Percentiles rank a stretch among this genome's conserved stretches.
Conservation (phyloP, 2,113 vertebrate species). For the Coracopsis vasa region DNA sequence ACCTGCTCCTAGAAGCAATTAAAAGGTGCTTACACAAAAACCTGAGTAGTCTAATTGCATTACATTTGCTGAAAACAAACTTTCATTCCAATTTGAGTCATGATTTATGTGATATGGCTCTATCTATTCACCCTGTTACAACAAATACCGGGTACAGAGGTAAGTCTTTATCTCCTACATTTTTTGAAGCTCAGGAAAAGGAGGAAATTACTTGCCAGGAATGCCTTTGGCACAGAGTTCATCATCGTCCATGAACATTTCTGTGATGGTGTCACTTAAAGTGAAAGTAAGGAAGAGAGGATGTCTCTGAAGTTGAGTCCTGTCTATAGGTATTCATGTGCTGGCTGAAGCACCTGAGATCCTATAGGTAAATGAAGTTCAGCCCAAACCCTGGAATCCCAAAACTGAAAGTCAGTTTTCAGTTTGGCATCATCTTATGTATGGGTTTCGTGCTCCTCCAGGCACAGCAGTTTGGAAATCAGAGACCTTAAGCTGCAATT, state of each 20-base stretch:
- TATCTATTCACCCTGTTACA: not conserved
- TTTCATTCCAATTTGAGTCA: not conserved
- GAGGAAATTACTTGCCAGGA: not conserved
- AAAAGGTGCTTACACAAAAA: not conserved
- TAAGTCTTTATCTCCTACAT: not conserved
- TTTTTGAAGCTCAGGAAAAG: not conserved
- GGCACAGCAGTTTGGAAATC: not conserved
- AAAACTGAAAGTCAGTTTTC: not conserved
- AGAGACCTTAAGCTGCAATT: not conserved
- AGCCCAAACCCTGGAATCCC: not conserved
- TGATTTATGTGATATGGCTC: not conserved
- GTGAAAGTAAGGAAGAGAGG: not conserved
- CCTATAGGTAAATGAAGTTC: not conserved
- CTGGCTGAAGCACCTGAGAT: not conserved
- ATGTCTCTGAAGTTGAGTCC: not conserved
- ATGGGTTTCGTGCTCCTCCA: not conserved
- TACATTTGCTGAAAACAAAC: not conserved
- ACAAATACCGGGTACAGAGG: not conserved
- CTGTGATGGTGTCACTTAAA: not conserved
- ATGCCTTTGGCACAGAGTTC: not conserved
- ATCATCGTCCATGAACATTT: not conserved
- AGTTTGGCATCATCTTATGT: not conserved
- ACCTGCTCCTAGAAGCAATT: not conserved
- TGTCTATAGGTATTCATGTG: not conserved
- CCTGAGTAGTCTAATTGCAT: not conserved